Evolutionary conservation across 2,888 invertebrate species (phyloP).

Genomic region (Sinopyrophorus schimmeli): DNA sequence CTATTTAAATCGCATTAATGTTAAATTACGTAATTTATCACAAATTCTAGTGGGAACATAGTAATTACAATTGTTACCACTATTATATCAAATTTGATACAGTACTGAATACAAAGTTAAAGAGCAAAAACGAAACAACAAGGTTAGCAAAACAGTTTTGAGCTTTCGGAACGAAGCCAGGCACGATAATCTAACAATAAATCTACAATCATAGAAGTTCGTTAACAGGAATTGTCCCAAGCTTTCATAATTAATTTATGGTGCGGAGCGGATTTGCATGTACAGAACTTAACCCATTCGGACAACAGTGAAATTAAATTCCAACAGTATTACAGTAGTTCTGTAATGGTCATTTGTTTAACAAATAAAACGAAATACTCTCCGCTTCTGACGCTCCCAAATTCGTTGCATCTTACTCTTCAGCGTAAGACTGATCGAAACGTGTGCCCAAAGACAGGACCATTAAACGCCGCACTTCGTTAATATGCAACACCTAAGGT

Average conservation of each 20-base stretch:
- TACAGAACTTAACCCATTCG: constrained; percentile 56
- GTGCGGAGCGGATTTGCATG: constrained; percentile 54
- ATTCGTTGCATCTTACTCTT: constrained; percentile 27
- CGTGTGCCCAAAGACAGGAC: too few species aligned
- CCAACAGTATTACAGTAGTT: constrained; percentile 43
- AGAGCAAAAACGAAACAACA: constrained; percentile 25
- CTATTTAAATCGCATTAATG: too few species aligned
- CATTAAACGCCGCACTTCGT: constrained; percentile 7
- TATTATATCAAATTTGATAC: too few species aligned
- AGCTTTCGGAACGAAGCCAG: constrained; percentile 29
- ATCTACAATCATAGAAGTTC: constrained; percentile 54
- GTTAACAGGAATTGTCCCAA: constrained; percentile 54
- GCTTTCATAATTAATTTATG: constrained; percentile 55
- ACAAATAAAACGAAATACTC: constrained; percentile 49
- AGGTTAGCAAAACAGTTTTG: constrained; percentile 32
- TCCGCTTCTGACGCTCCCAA: constrained; percentile 17
- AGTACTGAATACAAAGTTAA: too few species aligned
- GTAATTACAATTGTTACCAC: too few species aligned
- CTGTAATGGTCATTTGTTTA: constrained; percentile 54
- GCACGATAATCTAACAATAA: constrained; percentile 42
- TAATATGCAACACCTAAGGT: constrained; percentile 15
- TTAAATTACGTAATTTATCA: too few species aligned
- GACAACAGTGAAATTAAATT: constrained; percentile 57
- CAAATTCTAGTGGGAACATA: too few species aligned
- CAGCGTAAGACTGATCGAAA: too few species aligned